Evolutionary conservation across 2,888 invertebrate species (phyloP).

Genomic region (Pristionchus mayeri): DNA sequence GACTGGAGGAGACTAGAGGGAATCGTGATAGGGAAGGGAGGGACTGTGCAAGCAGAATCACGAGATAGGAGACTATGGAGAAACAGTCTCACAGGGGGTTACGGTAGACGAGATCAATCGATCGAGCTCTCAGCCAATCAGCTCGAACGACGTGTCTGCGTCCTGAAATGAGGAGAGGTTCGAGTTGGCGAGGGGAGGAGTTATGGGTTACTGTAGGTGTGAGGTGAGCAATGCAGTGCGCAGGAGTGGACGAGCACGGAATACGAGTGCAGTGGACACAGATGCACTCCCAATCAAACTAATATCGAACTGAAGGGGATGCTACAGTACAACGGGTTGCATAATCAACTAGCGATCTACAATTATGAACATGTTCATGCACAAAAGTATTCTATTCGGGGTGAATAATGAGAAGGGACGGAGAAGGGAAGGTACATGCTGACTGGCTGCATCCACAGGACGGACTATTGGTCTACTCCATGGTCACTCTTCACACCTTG

Average conservation of each 20-base stretch:
- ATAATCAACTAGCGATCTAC: constrained; percentile 6
- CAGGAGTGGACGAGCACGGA: not conserved
- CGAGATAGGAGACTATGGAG: not conserved
- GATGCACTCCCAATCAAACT: too few relatives aligned
- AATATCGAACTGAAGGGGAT: not conserved
- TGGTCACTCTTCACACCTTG: constrained; percentile 21
- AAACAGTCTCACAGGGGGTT: not conserved
- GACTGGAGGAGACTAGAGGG: not conserved
- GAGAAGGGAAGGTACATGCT: not conserved
- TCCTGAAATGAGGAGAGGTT: constrained; percentile 22
- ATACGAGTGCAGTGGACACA: not conserved
- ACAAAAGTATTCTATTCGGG: not conserved
- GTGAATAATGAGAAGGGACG: not conserved
- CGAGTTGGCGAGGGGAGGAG: not conserved
- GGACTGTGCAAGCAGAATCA: constrained; percentile 24
- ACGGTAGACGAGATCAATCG: constrained; percentile 35
- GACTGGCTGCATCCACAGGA: not conserved
- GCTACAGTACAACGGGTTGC: too few relatives aligned
- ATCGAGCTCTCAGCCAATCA: constrained; percentile 47
- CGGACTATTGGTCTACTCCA: not conserved
- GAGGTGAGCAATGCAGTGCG: not conserved
- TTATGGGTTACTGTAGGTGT: not conserved
- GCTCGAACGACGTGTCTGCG: constrained; percentile 46
- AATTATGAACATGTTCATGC: constrained; percentile 16
- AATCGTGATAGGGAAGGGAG: not conserved